Conservation (phyloP, 2,113 vertebrate genomes). For the Nyctibius bracteatus region DNA sequence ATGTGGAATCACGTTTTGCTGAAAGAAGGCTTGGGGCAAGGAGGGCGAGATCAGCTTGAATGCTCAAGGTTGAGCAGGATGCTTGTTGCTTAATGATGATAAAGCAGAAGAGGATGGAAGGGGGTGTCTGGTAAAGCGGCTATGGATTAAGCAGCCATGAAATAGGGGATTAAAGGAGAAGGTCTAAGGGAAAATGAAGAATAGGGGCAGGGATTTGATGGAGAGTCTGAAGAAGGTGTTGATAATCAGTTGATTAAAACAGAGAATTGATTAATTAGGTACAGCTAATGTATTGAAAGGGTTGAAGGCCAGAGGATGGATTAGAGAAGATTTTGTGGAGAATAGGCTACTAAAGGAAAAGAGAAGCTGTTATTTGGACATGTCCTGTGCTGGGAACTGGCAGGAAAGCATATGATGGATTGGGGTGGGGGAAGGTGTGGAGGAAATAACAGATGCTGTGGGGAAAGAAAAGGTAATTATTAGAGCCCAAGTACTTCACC, state of each 20-base stretch:
- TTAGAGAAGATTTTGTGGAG: background rate
- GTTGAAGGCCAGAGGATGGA: background rate
- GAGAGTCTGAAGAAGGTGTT: background rate
- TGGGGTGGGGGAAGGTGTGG: background rate
- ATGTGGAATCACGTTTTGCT: background rate
- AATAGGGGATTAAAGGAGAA: background rate
- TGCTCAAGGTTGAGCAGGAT: background rate
- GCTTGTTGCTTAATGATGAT: background rate
- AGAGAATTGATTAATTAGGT: background rate
- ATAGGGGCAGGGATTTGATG: background rate
- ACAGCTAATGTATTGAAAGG: background rate
- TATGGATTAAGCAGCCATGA: background rate
- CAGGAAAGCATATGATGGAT: background rate
- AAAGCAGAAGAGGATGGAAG: background rate
- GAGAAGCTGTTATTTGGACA: background rate
- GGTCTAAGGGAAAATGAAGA: background rate
- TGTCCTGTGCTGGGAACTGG: background rate
- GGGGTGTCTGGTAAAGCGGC: background rate
- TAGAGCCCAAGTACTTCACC: background rate
- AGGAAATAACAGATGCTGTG: background rate
- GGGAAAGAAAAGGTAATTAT: background rate
- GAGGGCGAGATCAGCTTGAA: background rate
- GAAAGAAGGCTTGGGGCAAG: background rate
- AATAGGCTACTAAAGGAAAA: background rate
- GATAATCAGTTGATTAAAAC: background rate